Conservation (phyloP, 2,797 vertebrate genomes). For the Eulemur mongoz region DNA sequence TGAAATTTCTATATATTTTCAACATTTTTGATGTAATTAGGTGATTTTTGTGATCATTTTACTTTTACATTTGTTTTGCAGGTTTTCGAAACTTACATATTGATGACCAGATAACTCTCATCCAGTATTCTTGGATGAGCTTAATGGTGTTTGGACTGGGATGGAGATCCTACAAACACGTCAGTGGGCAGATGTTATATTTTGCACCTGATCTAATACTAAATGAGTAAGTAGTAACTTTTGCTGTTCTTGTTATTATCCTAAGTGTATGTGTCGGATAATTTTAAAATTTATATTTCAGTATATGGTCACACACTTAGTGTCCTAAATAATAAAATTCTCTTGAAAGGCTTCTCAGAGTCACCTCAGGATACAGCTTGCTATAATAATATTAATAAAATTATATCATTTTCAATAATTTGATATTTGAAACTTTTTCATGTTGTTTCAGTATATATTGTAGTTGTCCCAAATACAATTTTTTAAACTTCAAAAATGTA, state of each 20-base stretch:
- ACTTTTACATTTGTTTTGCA: conserved; percentile 79
- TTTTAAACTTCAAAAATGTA: conserved; percentile 26
- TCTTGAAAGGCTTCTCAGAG: background rate
- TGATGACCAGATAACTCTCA: conserved; percentile 98
- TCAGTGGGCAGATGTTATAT: conserved; percentile 95
- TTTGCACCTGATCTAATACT: conserved; percentile 97
- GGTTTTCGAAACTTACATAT: conserved; percentile 98
- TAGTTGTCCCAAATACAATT: background rate
- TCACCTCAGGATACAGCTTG: background rate
- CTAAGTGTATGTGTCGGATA: background rate
- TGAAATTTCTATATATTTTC: background rate
- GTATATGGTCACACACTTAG: background rate
- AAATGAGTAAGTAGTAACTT: conserved; percentile 92
- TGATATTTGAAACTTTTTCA: background rate
- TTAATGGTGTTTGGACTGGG: conserved; percentile 97
- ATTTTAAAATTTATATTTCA: conserved; percentile 32
- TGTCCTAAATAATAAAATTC: background rate
- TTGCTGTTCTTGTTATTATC: background rate
- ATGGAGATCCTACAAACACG: conserved; percentile 98
- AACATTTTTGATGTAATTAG: background rate
- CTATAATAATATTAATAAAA: background rate
- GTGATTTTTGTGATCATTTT: conserved; percentile 23
- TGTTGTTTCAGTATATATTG: background rate
- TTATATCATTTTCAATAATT: background rate
- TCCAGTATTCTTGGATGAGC: conserved; percentile 99